These are phyloP conservation scores for Odontothrips loti DNA, from an alignment of 2,888 invertebrate species.

Conservation along the genomic window DNA sequence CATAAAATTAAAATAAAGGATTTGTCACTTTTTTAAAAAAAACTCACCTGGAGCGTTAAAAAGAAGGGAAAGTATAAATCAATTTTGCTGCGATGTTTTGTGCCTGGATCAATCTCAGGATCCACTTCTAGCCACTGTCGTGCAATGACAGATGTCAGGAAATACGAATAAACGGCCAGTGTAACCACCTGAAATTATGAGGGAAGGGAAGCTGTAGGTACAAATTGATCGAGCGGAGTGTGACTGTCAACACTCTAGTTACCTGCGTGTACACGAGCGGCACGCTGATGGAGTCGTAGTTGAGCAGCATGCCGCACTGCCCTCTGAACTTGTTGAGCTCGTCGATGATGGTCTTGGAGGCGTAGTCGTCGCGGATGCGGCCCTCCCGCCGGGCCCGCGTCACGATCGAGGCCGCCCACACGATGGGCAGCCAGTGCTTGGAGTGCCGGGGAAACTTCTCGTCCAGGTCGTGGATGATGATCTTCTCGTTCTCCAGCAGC, in stretches of 20 bases:
- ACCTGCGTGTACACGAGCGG: conserved; percentile 78
- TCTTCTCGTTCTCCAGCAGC: conserved; percentile 73
- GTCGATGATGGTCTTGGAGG: conserved; percentile 85
- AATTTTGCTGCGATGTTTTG: conserved; percentile 52
- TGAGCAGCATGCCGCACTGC: conserved; percentile 68
- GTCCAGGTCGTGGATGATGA: conserved; percentile 72
- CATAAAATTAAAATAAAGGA: no score
- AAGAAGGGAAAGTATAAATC: conserved; percentile 89
- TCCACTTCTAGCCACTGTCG: conserved; percentile 74
- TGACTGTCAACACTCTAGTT: conserved; percentile 11
- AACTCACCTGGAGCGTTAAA: conserved; percentile 71
- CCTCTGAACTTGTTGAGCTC: conserved; percentile 81
- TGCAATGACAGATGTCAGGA: conserved; percentile 81
- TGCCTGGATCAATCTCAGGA: conserved; percentile 34
- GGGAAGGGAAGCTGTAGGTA: not conserved
- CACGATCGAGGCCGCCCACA: conserved; percentile 87
- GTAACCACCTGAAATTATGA: conserved; percentile 68
- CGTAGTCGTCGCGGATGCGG: conserved; percentile 83
- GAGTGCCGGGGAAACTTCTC: conserved; percentile 77
- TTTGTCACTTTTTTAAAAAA: no score
- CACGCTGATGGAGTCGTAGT: conserved; percentile 73
- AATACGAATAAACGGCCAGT: conserved; percentile 87
- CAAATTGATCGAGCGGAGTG: not conserved
- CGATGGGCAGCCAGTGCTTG: conserved; percentile 87
- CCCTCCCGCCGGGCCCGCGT: conserved; percentile 87